A percentile compares a stretch with the other conserved stretches of the same genome.
Evolutionary conservation across 2,797 vertebrate species (phyloP).

Genomic region (Micrastur ruficollis): DNA sequence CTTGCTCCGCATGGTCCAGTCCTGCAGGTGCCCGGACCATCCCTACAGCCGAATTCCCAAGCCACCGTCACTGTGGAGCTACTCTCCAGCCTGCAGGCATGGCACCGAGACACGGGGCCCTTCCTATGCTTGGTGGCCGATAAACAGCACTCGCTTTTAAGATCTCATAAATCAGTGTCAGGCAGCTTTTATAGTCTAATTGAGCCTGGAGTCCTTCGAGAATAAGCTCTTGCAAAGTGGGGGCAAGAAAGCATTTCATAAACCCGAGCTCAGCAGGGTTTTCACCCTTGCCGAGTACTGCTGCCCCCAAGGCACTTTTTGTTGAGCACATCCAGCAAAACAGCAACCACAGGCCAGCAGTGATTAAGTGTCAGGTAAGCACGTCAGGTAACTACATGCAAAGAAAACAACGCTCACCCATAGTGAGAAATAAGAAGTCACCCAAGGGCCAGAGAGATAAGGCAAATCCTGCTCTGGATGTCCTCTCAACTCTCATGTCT

Average conservation of each 20-base stretch:
- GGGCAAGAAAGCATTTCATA: not conserved
- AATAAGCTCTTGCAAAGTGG: not conserved
- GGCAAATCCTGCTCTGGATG: not conserved
- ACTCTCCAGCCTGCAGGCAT: fast-evolving
- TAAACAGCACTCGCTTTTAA: not conserved
- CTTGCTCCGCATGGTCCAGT: fast-evolving
- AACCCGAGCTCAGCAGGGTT: not conserved
- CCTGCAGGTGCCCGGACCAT: fast-evolving
- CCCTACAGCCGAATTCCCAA: not conserved
- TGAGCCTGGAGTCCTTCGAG: not conserved
- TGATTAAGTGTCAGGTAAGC: not conserved
- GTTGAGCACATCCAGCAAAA: not conserved
- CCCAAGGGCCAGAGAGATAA: slow-evolving; percentile 40
- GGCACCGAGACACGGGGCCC: fast-evolving
- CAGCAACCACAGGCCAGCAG: not conserved
- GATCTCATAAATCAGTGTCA: slow-evolving; percentile 11
- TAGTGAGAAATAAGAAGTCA: slow-evolving; percentile 4
- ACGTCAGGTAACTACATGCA: not conserved
- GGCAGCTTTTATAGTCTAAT: not conserved
- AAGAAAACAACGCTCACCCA: not conserved
- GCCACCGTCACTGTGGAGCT: fast-evolving
- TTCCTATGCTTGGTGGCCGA: fast-evolving
- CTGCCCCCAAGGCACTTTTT: not conserved
- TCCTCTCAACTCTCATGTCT: not conserved
- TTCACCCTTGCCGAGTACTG: not conserved